Evolutionary conservation across 2,113 vertebrate species (phyloP).

Genomic region (Synodontis membranacea): DNA sequence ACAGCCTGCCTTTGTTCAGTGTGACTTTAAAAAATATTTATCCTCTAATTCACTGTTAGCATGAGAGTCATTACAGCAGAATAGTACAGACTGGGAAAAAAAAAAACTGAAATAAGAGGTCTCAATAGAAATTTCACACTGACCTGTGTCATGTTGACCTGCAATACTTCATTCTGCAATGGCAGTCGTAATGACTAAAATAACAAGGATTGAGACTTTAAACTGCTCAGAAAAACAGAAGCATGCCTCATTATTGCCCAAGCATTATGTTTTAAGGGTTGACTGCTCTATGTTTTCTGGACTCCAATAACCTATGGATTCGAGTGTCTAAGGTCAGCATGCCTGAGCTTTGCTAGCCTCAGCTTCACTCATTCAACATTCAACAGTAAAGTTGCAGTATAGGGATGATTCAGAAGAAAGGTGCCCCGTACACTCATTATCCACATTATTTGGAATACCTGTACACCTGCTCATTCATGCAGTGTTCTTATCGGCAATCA

Average conservation of each 20-base stretch:
- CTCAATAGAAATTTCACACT: not conserved
- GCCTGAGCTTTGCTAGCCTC: not conserved
- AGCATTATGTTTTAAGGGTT: not conserved
- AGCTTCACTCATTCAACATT: not conserved
- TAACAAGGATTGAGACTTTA: not conserved
- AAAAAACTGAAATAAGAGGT: not conserved
- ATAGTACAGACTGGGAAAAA: not conserved
- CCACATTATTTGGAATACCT: not conserved
- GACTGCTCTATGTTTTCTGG: not conserved
- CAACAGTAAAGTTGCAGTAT: not conserved
- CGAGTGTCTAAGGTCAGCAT: not conserved
- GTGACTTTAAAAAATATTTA: constrained; percentile 8
- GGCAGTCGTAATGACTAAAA: not conserved
- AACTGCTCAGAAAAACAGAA: not conserved
- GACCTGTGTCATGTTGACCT: constrained; percentile 6
- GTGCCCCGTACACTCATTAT: not conserved
- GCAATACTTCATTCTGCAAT: not conserved
- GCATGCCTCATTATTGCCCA: not conserved
- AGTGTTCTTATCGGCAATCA: not conserved
- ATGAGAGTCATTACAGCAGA: constrained; percentile 2
- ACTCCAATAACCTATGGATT: not conserved
- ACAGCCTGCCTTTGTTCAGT: not conserved
- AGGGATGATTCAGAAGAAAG: not conserved
- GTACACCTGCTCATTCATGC: not conserved
- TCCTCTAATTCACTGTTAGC: not conserved